These are phyloP conservation scores for Melolontha melolontha DNA, from an alignment of 2,888 invertebrate species.

Conservation along the genomic window DNA sequence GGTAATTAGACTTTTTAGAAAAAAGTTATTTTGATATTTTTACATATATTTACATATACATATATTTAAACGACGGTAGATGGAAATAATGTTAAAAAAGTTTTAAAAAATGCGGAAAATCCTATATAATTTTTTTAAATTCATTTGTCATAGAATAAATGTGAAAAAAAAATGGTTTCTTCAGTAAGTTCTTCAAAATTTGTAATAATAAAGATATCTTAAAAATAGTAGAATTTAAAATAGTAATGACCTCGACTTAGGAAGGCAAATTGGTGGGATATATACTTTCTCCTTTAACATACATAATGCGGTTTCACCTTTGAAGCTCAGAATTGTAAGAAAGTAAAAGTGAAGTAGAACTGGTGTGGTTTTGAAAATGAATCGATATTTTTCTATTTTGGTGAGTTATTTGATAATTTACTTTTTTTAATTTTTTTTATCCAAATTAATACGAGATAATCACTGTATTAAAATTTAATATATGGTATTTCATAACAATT, in stretches of 20 bases:
- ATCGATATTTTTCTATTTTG: constrained; percentile 41
- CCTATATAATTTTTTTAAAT: too few species aligned
- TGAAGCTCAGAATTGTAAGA: constrained; percentile 45
- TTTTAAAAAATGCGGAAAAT: too few species aligned
- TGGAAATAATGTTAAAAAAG: too few species aligned
- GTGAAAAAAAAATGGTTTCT: too few species aligned
- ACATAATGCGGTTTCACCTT: constrained; percentile 51
- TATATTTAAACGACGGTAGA: too few species aligned
- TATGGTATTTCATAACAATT: constrained; percentile 7
- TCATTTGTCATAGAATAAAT: too few species aligned
- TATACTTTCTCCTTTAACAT: constrained; percentile 50
- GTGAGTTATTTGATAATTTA: constrained; percentile 37
- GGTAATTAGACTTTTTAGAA: too few species aligned
- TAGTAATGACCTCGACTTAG: constrained; percentile 25
- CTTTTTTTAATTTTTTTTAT: too few species aligned
- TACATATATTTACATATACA: too few species aligned
- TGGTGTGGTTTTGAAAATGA: constrained; percentile 38
- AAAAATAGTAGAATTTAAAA: not conserved
- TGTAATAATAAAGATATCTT: not conserved
- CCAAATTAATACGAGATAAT: too few species aligned
- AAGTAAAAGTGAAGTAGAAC: constrained; percentile 48
- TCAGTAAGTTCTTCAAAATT: not conserved
- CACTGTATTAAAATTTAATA: too few species aligned
- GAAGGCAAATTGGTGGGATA: constrained; percentile 24
- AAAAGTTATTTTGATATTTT: too few species aligned